Conservation (phyloP, 2,113 vertebrate genomes). For the Chloropsis cyanopogon region DNA sequence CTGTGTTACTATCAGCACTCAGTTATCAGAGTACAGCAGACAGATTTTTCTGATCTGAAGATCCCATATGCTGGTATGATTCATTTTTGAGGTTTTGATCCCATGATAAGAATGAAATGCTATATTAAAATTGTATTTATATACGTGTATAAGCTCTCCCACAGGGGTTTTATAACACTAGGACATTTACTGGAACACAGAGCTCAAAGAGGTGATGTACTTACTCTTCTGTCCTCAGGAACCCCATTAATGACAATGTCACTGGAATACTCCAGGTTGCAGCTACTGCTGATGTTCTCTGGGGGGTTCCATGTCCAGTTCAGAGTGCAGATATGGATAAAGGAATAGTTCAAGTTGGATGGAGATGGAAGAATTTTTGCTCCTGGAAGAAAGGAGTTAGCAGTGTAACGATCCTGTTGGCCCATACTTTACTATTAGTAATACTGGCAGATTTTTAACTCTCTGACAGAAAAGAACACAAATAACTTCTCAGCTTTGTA, state of each 20-base stretch:
- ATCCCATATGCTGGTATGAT: not conserved
- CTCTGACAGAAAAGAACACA: not conserved
- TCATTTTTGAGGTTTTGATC: not conserved
- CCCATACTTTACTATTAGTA: not conserved
- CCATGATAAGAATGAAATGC: not conserved
- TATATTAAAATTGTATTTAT: not conserved
- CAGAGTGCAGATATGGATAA: slow-evolving; percentile 36
- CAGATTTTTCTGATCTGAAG: not conserved
- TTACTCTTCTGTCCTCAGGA: not conserved
- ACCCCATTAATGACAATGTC: not conserved
- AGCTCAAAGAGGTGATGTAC: not conserved
- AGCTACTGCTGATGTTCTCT: not conserved
- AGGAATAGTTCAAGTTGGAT: not conserved
- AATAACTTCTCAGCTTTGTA: not conserved
- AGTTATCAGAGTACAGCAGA: not conserved
- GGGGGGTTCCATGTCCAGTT: slow-evolving; percentile 29
- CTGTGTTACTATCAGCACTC: not conserved
- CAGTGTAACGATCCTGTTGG: not conserved
- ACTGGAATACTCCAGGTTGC: slow-evolving; percentile 14
- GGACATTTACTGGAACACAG: not conserved
- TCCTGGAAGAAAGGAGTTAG: not conserved
- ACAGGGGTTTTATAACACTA: not conserved
- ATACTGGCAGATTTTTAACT: not conserved
- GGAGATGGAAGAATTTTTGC: not conserved
- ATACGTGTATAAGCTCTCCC: no score